Conservation (phyloP, 1,140 invertebrate genomes). For the Homalodisca vitripennis region DNA sequence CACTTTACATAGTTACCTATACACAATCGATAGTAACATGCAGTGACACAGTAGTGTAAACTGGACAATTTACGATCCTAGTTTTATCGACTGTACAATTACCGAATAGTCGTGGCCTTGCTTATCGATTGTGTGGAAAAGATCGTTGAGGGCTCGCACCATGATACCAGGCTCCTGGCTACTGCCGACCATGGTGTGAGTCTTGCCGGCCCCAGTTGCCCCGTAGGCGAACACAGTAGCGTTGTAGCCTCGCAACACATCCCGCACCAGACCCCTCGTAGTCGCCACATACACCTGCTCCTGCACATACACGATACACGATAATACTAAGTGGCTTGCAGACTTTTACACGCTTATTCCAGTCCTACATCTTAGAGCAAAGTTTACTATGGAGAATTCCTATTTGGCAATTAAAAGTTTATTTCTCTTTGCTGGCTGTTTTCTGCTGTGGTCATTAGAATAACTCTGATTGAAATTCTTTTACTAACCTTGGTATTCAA, state of each 20-base stretch:
- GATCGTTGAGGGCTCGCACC: slow-evolving; percentile 79
- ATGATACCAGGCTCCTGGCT: slow-evolving; percentile 78
- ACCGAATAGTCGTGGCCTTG: slow-evolving; percentile 53
- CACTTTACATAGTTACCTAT: too few species aligned
- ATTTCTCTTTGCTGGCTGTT: too few species aligned
- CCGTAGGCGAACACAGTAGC: slow-evolving; percentile 97
- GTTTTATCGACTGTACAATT: too few species aligned
- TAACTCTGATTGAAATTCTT: too few species aligned
- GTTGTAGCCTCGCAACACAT: slow-evolving; percentile 91
- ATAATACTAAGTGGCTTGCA: not conserved
- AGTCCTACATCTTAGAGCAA: not conserved
- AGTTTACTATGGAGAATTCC: too few species aligned
- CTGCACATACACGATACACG: slow-evolving; percentile 49
- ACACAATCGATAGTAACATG: too few species aligned
- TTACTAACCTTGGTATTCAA: too few species aligned
- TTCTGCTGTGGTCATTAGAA: too few species aligned
- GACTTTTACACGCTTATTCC: not conserved
- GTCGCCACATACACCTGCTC: slow-evolving; percentile 82
- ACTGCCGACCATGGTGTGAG: slow-evolving; percentile 82
- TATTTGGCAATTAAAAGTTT: too few species aligned
- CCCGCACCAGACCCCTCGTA: slow-evolving; percentile 78
- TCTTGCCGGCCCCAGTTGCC: slow-evolving; percentile 91
- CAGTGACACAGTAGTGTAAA: too few species aligned
- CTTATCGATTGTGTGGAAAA: slow-evolving; percentile 69
- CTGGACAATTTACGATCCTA: too few species aligned